phyloP scores from a whole-genome alignment of 2,888 invertebrate genomes.

The Lasius fuliginosus region DNA sequence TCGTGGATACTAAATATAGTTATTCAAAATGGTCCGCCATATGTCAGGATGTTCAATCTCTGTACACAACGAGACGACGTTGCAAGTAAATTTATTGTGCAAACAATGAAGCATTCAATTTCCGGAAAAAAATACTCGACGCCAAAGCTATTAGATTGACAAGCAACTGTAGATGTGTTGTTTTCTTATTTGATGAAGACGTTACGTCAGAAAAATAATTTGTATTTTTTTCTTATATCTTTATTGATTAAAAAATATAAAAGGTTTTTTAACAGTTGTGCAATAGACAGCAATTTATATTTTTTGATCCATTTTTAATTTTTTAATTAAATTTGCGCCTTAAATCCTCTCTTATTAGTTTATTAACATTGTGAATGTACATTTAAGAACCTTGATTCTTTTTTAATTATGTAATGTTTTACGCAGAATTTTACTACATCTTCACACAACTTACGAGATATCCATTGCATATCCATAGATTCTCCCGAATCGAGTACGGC shows the following conservation, averaged over 20 bases:
- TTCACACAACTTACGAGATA: background rate
- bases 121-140: constrained; percentile 13
- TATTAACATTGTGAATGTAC: background rate
- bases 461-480: background rate
- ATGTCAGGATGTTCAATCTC: background rate
- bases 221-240: background rate
- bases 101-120: background rate
- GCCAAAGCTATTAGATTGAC: background rate
- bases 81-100: constrained; percentile 2
- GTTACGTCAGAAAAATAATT: background rate
- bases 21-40: background rate
- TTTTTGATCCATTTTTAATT: background rate
- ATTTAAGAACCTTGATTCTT: background rate
- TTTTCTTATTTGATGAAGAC: background rate
- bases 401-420: background rate
- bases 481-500: background rate
- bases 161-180: background rate
- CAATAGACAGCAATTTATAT: background rate
- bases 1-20: constrained; percentile 6
- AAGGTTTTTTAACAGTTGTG: background rate
- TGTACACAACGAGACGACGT: background rate
- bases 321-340: background rate
- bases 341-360: background rate
- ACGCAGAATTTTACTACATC: background rate
- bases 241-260: background rate